Evolutionary conservation across 2,797 vertebrate species (phyloP), one percentile per base, ranked within the genome.

Genomic region (Rhinichthys osculus): DNA sequence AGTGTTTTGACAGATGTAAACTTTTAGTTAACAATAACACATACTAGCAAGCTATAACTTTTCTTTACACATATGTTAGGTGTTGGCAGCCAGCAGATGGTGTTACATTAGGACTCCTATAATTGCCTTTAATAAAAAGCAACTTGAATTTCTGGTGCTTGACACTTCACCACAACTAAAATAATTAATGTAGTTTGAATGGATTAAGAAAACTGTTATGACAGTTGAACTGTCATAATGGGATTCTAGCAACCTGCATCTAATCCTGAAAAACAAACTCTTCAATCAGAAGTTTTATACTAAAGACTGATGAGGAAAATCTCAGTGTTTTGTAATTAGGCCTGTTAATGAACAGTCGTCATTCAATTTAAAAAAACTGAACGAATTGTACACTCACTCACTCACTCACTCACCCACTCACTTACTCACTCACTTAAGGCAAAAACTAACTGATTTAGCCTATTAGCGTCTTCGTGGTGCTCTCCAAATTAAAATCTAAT

Each of bases 401-500:
- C 4, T 3, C 21, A 82, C 33, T 71, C 33, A 54, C 80, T 42
- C 21, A 14, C 44, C 10, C 23, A 54, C 35, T 44, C 13, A 59
- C 52, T n/a, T 14, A 71, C 7, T 19, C 21, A 42, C 35, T 59
- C 69, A 54, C 81, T 14, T 23, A 42, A 84, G 78, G 73, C 27
- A 74, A 87, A 88, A 85, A 85, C 72, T 86, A 57, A 67, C 83
- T 81, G 86, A 85, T 86, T 85, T 89, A 86, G 81, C 72, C 82
- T 87, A 77, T 88, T 84, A 87, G 78, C 81, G 85, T 88, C 84
- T 89, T 91, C 88, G 87, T 87, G 87, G 91, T 69, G 90, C 54
- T 90, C 91, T 93, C 88, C 89, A 94, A 95, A 95, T 94, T 93
- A 94, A 95, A 95, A 93, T 91, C 91, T 91, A 92, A 95, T 95